These are phyloP conservation scores for Mycetomoellerius zeteki DNA, from an alignment of 1,140 invertebrate species.

Conservation along the genomic window DNA sequence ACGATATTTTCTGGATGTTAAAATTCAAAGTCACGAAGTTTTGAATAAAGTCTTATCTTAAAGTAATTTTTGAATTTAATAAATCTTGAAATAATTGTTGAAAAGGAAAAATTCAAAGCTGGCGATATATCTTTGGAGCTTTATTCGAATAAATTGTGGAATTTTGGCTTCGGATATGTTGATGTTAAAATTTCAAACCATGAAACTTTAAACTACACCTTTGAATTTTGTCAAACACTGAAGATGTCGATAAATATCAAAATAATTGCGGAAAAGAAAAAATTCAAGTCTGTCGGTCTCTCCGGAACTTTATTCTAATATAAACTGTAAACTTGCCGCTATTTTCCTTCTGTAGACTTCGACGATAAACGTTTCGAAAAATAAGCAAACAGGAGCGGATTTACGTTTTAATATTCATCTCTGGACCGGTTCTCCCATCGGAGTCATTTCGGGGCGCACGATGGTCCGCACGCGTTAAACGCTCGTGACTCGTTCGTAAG, in stretches of 20 bases:
- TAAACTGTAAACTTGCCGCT: neutral
- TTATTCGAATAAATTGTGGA: neutral
- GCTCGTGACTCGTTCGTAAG: slow-evolving; percentile 29
- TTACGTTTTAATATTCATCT: slow-evolving; percentile 44
- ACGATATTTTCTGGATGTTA: neutral
- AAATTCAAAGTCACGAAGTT: neutral
- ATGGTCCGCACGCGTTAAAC: slow-evolving; percentile 37
- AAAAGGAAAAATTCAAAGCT: neutral
- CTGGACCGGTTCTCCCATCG: slow-evolving; percentile 12
- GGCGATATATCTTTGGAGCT: too few species aligned
- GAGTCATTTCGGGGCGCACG: neutral
- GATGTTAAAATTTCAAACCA: neutral
- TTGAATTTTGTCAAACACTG: neutral
- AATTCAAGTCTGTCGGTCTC: too few species aligned
- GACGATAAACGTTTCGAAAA: neutral
- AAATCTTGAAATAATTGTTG: neutral
- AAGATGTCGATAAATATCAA: neutral
- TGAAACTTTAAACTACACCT: neutral
- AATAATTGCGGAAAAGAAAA: neutral
- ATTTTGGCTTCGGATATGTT: neutral
- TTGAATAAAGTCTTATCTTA: neutral
- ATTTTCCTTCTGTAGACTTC: too few species aligned
- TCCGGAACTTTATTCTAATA: neutral
- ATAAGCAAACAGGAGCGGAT: neutral
- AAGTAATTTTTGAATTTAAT: neutral